A percentile compares a stretch with the other conserved stretches of the same genome.
Conservation (phyloP, 2,113 vertebrate genomes). For the Percina caprodes region DNA sequence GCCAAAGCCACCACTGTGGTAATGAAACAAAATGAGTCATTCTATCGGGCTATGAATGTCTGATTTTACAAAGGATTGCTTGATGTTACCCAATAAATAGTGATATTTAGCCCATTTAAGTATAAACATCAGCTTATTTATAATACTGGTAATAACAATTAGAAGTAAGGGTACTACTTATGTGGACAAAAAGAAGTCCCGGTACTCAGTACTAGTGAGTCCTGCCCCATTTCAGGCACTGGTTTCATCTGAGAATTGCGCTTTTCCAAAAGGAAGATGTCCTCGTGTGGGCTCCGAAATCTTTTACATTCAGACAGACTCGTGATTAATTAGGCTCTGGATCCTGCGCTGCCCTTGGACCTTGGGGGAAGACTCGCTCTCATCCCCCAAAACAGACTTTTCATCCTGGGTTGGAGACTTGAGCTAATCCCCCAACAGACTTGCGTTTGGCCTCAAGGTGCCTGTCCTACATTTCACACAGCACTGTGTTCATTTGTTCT, state of each 20-base stretch:
- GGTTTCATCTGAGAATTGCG: constrained; percentile 19
- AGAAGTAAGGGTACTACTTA: too few species aligned
- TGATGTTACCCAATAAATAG: too few species aligned
- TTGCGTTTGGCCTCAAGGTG: constrained; percentile 58
- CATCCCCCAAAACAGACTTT: constrained; percentile 56
- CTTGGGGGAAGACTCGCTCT: constrained; percentile 46
- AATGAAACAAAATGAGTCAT: too few species aligned
- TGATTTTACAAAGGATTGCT: too few species aligned
- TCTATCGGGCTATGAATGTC: too few species aligned
- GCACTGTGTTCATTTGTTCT: constrained; percentile 13
- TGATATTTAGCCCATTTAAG: too few species aligned
- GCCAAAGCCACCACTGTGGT: too few species aligned
- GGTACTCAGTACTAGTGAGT: too few species aligned
- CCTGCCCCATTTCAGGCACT: too few species aligned
- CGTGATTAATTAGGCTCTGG: constrained; percentile 69
- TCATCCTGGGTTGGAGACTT: constrained; percentile 45
- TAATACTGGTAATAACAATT: too few species aligned
- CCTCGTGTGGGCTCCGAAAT: constrained; percentile 10
- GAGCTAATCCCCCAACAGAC: constrained; percentile 58
- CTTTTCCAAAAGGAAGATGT: constrained; percentile 17
- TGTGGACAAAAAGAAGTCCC: too few species aligned
- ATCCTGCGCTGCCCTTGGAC: constrained; percentile 49
- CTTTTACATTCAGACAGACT: constrained; percentile 52
- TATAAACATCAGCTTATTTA: too few species aligned
- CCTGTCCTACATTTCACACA: constrained; percentile 68